A percentile compares a stretch with the other conserved stretches of the same genome.
Conservation (phyloP, 2,888 invertebrate genomes). For the Carabus problematicus region DNA sequence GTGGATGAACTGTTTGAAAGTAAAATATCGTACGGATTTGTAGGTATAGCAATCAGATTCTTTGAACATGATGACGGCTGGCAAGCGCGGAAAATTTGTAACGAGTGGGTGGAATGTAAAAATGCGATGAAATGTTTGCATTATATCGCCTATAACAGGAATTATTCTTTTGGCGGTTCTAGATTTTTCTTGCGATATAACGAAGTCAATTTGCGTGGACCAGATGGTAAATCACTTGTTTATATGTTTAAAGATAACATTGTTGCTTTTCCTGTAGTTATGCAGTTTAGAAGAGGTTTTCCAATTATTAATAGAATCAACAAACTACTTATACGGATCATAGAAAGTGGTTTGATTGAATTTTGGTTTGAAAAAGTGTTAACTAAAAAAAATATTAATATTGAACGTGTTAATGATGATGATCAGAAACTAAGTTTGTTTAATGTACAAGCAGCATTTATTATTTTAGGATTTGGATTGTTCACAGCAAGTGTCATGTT, state of each 20-base stretch:
- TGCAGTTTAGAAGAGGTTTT: conserved; percentile 19
- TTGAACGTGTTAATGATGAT: neutral
- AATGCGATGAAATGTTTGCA: conserved; percentile 48
- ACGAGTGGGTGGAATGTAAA: conserved; percentile 44
- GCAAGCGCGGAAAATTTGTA: neutral
- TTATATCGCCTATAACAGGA: conserved; percentile 46
- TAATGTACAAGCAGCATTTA: conserved; percentile 27
- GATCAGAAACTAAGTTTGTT: conserved; percentile 13
- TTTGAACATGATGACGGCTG: conserved; percentile 20
- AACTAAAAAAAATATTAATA: neutral
- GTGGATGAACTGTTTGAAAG: conserved; percentile 42
- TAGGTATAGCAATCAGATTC: conserved; percentile 32
- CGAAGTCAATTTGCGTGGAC: neutral
- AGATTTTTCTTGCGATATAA: conserved; percentile 14
- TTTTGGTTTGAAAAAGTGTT: neutral
- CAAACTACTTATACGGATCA: conserved; percentile 9
- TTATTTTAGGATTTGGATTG: conserved; percentile 17
- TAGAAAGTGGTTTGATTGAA: conserved; percentile 14
- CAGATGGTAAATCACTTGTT: neutral
- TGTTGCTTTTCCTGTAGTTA: conserved; percentile 21
- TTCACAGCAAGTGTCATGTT: conserved; percentile 8
- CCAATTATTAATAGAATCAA: conserved; percentile 25
- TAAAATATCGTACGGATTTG: conserved; percentile 32
- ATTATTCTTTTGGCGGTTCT: conserved; percentile 45
- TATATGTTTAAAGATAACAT: conserved; percentile 13